Conservation (phyloP, 2,113 vertebrate genomes). For the Sturnus vulgaris region DNA sequence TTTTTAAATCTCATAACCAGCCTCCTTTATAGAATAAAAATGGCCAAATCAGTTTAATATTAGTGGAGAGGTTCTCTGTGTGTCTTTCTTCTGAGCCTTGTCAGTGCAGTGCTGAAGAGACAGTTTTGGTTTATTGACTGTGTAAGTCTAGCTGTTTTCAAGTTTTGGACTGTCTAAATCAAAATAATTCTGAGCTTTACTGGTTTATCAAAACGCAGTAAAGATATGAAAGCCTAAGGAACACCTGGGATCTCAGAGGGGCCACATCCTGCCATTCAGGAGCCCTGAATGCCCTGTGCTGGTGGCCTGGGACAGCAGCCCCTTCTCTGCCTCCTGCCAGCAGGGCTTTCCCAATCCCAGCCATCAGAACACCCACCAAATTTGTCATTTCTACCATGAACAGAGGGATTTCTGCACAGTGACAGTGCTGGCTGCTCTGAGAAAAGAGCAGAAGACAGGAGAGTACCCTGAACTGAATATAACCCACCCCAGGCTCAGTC, state of each 20-base stretch:
- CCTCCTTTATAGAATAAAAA: constrained; percentile 68
- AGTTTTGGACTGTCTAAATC: background rate
- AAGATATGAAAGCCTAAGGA: background rate
- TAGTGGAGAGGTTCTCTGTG: constrained; percentile 46
- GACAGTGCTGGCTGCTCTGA: background rate
- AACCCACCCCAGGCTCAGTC: background rate
- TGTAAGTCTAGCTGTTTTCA: background rate
- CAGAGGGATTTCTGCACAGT: background rate
- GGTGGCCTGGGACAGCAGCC: background rate
- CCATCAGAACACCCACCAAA: fast-evolving
- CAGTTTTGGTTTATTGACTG: constrained; percentile 34
- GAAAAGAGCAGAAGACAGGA: background rate
- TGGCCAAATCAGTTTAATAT: constrained; percentile 68
- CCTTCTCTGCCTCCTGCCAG: background rate
- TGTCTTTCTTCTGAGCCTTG: constrained; percentile 32
- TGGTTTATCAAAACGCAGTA: background rate
- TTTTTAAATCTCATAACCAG: constrained; percentile 67
- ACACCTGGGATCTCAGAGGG: background rate
- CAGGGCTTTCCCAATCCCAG: background rate
- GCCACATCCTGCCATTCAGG: fast-evolving
- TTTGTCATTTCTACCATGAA: background rate
- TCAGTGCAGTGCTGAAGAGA: constrained; percentile 1
- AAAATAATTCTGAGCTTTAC: background rate
- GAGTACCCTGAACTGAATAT: fast-evolving
- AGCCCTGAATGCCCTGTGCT: background rate